Evolutionary conservation across 1,140 invertebrate genomes (phyloP).

Genomic region (Drosophila sucinea): DNA sequence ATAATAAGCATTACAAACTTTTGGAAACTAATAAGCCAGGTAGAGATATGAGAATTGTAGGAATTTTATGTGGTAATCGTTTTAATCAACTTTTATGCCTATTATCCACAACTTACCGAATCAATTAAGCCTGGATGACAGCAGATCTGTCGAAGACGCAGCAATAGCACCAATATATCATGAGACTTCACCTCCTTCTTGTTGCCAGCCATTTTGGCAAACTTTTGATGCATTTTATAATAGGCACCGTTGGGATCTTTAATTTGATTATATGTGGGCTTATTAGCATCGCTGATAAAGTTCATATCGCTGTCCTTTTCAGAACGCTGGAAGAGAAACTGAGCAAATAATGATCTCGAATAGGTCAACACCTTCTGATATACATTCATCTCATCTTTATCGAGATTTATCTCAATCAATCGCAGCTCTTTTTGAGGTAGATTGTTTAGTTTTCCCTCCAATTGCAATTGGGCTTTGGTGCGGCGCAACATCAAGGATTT

Average conservation of each 20-base stretch:
- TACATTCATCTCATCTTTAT: slow-evolving; percentile 89
- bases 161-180: slow-evolving; percentile 91
- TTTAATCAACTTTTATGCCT: background rate
- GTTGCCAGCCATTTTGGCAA: slow-evolving; percentile 85
- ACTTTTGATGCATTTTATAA: slow-evolving; percentile 85
- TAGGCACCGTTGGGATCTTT: slow-evolving; percentile 84
- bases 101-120: slow-evolving; percentile 43
- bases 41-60: background rate
- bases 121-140: slow-evolving; percentile 92
- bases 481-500: slow-evolving; percentile 92
- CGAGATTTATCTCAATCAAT: slow-evolving; percentile 86
- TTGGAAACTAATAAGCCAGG: no score
- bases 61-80: background rate
- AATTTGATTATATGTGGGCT: slow-evolving; percentile 67
- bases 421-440: slow-evolving; percentile 88
- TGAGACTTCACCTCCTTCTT: slow-evolving; percentile 87
- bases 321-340: slow-evolving; percentile 89
- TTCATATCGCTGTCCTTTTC: slow-evolving; percentile 85
- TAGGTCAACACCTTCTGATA: slow-evolving; percentile 90
- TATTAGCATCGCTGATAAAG: slow-evolving; percentile 53
- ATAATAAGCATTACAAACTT: no score
- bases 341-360: slow-evolving; percentile 89
- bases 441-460: slow-evolving; percentile 84
- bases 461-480: slow-evolving; percentile 91
- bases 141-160: slow-evolving; percentile 94